Evolutionary conservation across 2,888 invertebrate species (phyloP).

Genomic region (Tetranychus truncatus): DNA sequence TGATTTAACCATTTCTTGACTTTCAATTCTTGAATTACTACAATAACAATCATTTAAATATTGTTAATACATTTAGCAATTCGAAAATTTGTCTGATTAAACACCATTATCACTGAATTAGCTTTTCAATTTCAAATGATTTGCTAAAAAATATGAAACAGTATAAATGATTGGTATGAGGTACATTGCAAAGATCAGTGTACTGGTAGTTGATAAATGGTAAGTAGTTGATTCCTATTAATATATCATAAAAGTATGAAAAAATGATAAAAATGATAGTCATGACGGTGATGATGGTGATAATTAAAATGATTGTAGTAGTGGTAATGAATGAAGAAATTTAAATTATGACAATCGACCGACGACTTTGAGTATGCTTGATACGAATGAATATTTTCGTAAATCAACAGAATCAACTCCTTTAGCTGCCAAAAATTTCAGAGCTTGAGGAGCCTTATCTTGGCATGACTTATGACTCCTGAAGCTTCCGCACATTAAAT

Average conservation of each 20-base stretch:
- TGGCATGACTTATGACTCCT: neutral
- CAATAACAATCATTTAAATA: no score
- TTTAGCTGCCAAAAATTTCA: conserved; percentile 4
- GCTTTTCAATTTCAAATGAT: no score
- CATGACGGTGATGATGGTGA: neutral
- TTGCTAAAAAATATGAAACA: no score
- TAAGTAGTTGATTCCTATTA: no score
- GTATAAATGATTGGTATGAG: no score
- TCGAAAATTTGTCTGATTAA: no score
- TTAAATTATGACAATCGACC: conserved; percentile 2
- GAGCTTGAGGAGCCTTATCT: neutral
- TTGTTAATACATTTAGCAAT: no score
- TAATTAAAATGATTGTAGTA: neutral
- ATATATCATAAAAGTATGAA: neutral
- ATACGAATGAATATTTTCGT: neutral
- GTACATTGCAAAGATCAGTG: no score
- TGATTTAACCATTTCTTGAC: no score
- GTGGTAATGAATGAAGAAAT: neutral
- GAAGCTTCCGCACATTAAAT: conserved; percentile 1
- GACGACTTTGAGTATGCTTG: conserved; percentile 1
- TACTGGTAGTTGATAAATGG: no score
- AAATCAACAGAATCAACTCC: neutral
- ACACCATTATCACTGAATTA: no score
- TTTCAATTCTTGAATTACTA: no score
- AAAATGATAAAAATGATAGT: neutral